phyloP scores from a whole-genome alignment of 2,797 vertebrate species.

The Chloroceryle amazona region DNA sequence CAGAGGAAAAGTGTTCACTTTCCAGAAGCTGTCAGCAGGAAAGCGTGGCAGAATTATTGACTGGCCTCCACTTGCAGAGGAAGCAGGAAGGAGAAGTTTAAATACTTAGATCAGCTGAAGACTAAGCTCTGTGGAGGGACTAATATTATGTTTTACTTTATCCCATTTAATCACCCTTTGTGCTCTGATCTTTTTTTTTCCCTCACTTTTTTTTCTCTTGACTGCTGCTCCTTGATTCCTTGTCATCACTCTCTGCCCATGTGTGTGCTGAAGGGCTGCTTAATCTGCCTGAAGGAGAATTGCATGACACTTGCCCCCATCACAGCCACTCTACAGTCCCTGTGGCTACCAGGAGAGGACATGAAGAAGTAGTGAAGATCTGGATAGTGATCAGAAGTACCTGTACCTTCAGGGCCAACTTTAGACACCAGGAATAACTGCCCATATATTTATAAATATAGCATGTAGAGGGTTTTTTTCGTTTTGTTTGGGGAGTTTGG shows the following conservation, averaged over 20 bases:
- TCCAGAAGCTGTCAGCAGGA: not conserved
- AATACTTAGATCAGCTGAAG: not conserved
- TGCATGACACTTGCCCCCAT: not conserved
- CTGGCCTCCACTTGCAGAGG: not conserved
- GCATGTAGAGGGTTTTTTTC: fast-evolving
- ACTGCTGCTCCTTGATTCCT: not conserved
- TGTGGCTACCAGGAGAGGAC: not conserved
- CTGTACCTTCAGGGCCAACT: not conserved
- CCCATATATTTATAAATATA: too few relatives aligned
- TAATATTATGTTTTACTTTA: not conserved
- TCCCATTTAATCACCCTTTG: not conserved
- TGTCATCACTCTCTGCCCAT: not conserved
- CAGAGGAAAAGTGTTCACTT: not conserved
- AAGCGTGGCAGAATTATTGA: not conserved
- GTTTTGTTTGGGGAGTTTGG: not conserved
- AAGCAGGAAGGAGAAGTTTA: not conserved
- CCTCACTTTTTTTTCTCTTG: not conserved
- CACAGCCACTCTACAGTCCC: not conserved
- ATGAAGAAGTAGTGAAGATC: not conserved
- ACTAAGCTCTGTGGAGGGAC: not conserved
- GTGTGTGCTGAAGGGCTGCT: not conserved
- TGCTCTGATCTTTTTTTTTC: not conserved
- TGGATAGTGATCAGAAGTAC: not conserved
- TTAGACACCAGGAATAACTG: not conserved
- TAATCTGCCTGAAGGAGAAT: not conserved